Conservation (phyloP, 2,888 invertebrate species). For the Coleophora flavipennella region DNA sequence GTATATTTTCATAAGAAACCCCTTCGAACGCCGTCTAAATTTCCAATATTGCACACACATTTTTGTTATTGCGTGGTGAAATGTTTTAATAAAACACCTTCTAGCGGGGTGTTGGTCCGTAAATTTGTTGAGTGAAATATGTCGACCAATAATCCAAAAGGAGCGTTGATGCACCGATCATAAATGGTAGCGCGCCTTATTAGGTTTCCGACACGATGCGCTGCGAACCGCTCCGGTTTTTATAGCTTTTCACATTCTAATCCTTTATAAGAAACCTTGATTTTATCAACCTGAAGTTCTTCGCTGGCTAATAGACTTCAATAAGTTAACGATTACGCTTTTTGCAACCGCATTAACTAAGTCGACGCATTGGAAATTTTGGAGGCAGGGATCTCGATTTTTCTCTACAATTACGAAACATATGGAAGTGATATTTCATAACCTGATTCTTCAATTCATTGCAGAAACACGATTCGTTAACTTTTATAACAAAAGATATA, state of each 20-base stretch:
- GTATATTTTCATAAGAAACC: constrained; percentile 13
- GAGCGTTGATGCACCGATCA: constrained; percentile 22
- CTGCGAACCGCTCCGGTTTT: constrained; percentile 3
- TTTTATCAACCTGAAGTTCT: too few species aligned
- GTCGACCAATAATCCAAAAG: constrained; percentile 31
- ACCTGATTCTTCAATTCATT: too few species aligned
- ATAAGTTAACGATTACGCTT: constrained; percentile 4
- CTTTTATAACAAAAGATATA: too few species aligned
- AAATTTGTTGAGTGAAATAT: constrained; percentile 37
- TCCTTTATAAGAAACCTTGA: too few species aligned
- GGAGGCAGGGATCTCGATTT: too few species aligned
- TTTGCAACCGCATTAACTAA: neutral
- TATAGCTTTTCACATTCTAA: too few species aligned
- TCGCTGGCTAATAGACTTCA: too few species aligned
- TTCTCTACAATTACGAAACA: too few species aligned
- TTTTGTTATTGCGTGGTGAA: constrained; percentile 27
- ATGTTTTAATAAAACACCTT: constrained; percentile 46
- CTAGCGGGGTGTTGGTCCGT: constrained; percentile 20
- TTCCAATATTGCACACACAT: constrained; percentile 25
- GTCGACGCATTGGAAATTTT: too few species aligned
- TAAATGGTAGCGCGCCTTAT: constrained; percentile 16
- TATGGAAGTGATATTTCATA: too few species aligned
- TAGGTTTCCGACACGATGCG: constrained; percentile 7
- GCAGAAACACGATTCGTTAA: too few species aligned
- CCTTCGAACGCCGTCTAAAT: neutral